Conservation (phyloP, 2,888 invertebrate species). For the Ecdyonurus torrentis region DNA sequence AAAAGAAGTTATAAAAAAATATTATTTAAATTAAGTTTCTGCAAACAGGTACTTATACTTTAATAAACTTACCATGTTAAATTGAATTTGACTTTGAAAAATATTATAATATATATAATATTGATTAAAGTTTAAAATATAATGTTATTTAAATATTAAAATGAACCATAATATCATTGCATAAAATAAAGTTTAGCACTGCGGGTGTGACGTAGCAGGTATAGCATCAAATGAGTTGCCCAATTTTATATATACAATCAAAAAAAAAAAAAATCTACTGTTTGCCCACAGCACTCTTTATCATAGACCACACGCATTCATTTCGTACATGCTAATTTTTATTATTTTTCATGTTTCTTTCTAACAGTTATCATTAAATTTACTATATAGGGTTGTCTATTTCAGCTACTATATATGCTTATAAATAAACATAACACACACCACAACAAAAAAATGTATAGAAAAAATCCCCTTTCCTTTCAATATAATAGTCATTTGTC, state of each 20-base stretch:
- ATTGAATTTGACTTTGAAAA: background rate
- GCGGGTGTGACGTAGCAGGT: background rate
- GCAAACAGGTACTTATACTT: too few species aligned
- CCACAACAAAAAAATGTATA: background rate
- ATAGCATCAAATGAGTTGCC: background rate
- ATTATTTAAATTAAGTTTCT: too few species aligned
- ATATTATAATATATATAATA: too few species aligned
- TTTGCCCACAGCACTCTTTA: background rate
- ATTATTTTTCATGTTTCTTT: too few species aligned
- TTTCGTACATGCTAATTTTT: background rate
- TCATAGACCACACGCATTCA: background rate
- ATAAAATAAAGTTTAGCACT: background rate
- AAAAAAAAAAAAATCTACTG: too few species aligned
- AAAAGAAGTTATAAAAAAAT: too few species aligned
- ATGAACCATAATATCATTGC: background rate
- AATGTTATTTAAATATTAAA: too few species aligned
- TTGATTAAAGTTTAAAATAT: too few species aligned
- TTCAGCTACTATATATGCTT: background rate
- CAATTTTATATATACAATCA: background rate
- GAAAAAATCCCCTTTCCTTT: too few species aligned
- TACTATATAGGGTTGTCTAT: too few species aligned
- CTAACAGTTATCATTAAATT: too few species aligned
- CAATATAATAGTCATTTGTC: background rate
- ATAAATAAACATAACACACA: background rate
- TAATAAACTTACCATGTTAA: background rate